These are phyloP conservation scores for Strongylocentrotus purpuratus DNA, from an alignment of 35 echinoderm and acorn worm genomes.

Conservation along the genomic window DNA sequence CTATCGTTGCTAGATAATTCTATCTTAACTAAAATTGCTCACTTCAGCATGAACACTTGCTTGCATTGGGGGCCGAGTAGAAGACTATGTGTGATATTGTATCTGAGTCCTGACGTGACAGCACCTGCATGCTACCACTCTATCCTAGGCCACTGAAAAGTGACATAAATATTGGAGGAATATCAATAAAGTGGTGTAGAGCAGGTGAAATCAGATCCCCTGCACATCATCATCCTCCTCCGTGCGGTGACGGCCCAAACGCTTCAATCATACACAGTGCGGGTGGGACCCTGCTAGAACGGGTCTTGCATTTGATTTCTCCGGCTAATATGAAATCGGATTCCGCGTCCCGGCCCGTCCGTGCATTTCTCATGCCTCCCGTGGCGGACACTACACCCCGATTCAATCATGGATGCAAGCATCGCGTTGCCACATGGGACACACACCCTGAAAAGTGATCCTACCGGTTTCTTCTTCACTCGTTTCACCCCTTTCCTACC, in stretches of 20 bases:
- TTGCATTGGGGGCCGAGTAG: neutral
- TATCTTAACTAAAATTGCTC: neutral
- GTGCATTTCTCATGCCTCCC: neutral
- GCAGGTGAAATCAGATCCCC: constrained; percentile 16
- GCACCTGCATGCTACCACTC: constrained; percentile 2
- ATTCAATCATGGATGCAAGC: constrained; percentile 10
- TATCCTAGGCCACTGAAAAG: neutral
- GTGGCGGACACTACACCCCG: neutral
- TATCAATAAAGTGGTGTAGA: constrained; percentile 25
- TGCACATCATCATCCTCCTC: neutral
- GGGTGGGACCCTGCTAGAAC: neutral
- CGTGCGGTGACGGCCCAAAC: neutral
- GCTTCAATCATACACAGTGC: neutral
- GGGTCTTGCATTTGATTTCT: neutral
- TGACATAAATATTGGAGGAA: constrained; percentile 28
- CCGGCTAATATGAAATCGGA: constrained; percentile 11
- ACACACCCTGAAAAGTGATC: neutral
- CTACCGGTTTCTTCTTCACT: neutral
- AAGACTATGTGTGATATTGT: neutral
- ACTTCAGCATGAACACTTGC: neutral
- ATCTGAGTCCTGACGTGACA: neutral
- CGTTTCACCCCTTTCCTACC: neutral
- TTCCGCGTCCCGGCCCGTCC: neutral
- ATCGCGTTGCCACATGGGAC: constrained; percentile 4
- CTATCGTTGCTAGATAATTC: neutral